Conservation (phyloP, 2,797 vertebrate species). For the Triplophysa bombifrons region DNA sequence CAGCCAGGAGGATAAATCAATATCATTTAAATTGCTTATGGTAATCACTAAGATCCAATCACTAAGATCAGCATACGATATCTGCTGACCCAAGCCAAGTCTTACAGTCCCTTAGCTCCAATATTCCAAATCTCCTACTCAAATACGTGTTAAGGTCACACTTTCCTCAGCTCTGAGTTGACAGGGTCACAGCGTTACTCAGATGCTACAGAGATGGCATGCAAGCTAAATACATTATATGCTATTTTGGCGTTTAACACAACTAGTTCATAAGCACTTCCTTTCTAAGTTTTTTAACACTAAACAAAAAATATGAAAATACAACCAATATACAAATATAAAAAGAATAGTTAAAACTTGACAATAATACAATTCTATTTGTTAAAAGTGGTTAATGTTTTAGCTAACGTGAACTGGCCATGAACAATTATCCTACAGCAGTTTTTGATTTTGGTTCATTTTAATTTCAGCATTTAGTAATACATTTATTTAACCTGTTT, state of each 20-base stretch:
- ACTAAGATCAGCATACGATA: conserved; percentile 91
- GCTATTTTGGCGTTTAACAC: not conserved
- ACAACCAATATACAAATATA: too few species aligned
- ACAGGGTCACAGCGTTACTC: conserved; percentile 69
- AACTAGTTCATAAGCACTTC: too few species aligned
- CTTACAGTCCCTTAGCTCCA: conserved; percentile 62
- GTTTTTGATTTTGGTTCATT: too few species aligned
- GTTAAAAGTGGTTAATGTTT: too few species aligned
- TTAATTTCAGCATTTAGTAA: too few species aligned
- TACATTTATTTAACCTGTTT: too few species aligned
- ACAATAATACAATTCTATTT: too few species aligned
- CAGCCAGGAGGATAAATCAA: conserved; percentile 90
- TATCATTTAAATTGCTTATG: conserved; percentile 99
- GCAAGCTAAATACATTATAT: not conserved
- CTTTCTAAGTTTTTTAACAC: too few species aligned
- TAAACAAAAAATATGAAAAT: not conserved
- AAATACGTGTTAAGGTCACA: conserved; percentile 83
- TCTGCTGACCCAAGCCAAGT: conserved; percentile 89
- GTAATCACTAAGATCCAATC: conserved; percentile 92
- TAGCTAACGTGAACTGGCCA: too few species aligned
- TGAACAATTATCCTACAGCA: too few species aligned
- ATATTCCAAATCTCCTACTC: conserved; percentile 65
- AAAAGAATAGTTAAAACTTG: too few species aligned
- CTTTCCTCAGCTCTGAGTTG: conserved; percentile 73
- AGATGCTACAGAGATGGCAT: not conserved